Evolutionary conservation across 2,113 vertebrate genomes (phyloP), one percentile per base, ranked within the genome.

Genomic region (Spheniscus mendiculus): DNA sequence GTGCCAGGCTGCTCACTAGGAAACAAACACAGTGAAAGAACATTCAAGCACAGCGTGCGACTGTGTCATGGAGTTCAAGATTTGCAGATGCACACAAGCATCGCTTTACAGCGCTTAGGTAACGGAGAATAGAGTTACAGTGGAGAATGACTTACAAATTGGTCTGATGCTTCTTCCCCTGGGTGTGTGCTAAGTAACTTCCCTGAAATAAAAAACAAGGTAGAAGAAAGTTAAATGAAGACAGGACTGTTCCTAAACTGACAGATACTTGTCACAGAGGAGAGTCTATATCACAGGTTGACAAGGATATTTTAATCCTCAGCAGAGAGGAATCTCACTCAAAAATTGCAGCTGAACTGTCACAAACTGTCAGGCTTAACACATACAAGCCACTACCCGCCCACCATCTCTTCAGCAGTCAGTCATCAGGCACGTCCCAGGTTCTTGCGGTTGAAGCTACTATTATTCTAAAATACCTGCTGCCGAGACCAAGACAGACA

Each of bases 91-190:
- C 7, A 16, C 15, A 67, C 9, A 6, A n/a, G 1, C 42, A 58
- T 1, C 6, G 11, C 2, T 38, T 16, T 15, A 5, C 78, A 47
- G 32, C 18, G 13, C 38, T 82, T 14, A 26, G 34, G 29, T 21
- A 44, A 58, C 0, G 3, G 27, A 36, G n/a, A 63, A 42, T 4
- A 83, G 83, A 81, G 42, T 9, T 45, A 15, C 2, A 3, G 15
- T 0, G 3, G 16, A 63, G 18, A 9, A 52, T 1, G 7, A 98
- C 99, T 99, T 98, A 99, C 99, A 99, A 70, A 97, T 99, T 99
- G 79, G 99, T 99, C 98, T 99, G 99, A 94, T 99, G 99, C 93
- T 99, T 99, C 93, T 99, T 99, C 93, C 99, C 99, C 94, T 99
- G 99, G 38, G 99, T 99, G 72, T 99, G 99, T 5, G 99, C 99